Base-by-base conservation (phyloP, 1,140 invertebrate genomes). In the Bombus affinis region DNA sequence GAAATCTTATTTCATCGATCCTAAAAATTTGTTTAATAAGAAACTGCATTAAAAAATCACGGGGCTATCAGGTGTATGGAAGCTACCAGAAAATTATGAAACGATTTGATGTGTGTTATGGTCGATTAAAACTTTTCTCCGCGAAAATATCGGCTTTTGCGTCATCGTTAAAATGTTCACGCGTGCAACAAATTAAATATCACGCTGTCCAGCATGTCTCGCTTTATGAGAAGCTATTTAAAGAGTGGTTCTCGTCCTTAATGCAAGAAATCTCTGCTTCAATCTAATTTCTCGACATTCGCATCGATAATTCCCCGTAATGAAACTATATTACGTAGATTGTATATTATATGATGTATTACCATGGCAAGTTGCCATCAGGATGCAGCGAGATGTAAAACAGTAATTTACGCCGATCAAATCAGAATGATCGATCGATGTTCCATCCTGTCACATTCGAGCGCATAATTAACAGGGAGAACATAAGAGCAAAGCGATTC, bases 321-420 rank as follows among this genome's bases (percentile, higher is more conserved):
- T 72, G 83, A 85, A 85, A 80, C 57, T 8, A 44, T 62, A 32
- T 80, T 80, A 57, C 44, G 53, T 80, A 73, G 68, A 79, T 85
- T 53, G 32, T 72, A 80, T 65, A 57, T 80, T 80, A 70, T 72
- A 84, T 80, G 83, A 85, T 80, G 71, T 85, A 85, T 85, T 85
- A 78, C 39, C 39, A 57, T 80, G 73, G 57, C 68, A 85, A 68
- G 6, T 65, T 65, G 83, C 83, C 77, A 80, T 85, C 83, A 72
- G 83, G 57, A 57, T 28, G 57, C 76, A 85, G 83, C 35, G 57
- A 85, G 53, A 85, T 85, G 83, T 85, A 85, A 85, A 85, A 85
- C 77, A 85, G 83, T 85, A 85, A 85, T 85, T 85, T 85, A 80
- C 83, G 68, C 78, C 76, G 77, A 85, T 85, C 77, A 85, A 85